Base-by-base conservation (phyloP, 1,140 invertebrate genomes). In the Calosoma granatense region DNA sequence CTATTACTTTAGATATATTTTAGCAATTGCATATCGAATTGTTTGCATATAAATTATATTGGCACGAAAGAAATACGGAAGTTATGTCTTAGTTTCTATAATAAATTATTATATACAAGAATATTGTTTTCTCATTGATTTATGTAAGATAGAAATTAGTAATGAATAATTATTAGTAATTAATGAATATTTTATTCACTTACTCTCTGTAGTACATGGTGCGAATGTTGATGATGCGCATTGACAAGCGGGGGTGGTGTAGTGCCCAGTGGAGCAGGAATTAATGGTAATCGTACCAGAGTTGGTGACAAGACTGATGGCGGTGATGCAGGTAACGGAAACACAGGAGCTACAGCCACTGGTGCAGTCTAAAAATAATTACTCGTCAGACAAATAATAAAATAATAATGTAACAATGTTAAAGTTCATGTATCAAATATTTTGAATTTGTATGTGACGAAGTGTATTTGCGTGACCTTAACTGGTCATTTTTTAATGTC, bases 191-290 rank as follows among this genome's bases (percentile, higher is more conserved):
- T 9, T 9, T 36, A 36, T 36, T n/a, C 6, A 56, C 15, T 56
- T 54, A 60, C 39, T 53, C 56, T 53, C 54, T 60, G 60, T 53
- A 54, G 61, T 58, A 17, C 61, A 59, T 41, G 65, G 61, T 52
- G 61, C 59, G 26, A n/a, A 36, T 36, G n/a, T 36, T n/a, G n/a
- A n/a, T n/a, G n/a, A n/a, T 36, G 26, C 26, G 26, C n/a, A 36
- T 9, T 36, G 26, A 68, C 67, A n/a, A 67, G 61, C 19, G 69
- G 69, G 3, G 69, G 68, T 39, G 69, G 67, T 53, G 69, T 61
- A 12, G 64, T 53, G 39, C 69, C 69, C 30, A 70, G 57, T 21
- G 69, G 69, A 0, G 67, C 69, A 17, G 67, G 66, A 22, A 70
- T 68, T 53, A 70, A 41, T 1, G 69, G 67, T 53, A 68, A 67